phyloP scores from a whole-genome alignment of 2,797 vertebrate genomes.

The Pantherophis alleghaniensis region DNA sequence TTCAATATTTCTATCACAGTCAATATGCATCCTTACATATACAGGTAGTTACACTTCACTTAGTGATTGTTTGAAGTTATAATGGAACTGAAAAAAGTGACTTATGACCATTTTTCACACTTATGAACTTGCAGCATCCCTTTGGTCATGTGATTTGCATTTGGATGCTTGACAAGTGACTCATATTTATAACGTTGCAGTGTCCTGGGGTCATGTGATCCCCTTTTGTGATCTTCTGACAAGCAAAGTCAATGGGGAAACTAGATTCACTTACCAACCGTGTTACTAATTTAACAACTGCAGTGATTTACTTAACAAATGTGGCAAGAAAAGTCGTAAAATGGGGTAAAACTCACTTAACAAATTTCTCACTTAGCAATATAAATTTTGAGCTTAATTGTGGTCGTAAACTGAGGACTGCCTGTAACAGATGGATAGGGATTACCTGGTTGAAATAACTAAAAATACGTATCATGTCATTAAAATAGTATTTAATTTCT shows the following conservation, averaged over 20 bases:
- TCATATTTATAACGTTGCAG: neutral
- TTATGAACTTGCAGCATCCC: neutral
- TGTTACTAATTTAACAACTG: no score
- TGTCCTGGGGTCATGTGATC: neutral
- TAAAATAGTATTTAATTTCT: neutral
- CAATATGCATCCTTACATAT: neutral
- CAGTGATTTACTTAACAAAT: no score
- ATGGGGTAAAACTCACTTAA: neutral
- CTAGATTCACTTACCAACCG: neutral
- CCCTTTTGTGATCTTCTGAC: neutral
- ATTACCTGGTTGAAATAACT: neutral
- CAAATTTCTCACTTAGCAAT: neutral
- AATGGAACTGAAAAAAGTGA: no score
- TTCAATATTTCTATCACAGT: neutral
- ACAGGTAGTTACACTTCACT: neutral
- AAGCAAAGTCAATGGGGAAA: neutral
- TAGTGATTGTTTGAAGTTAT: neutral
- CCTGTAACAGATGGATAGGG: neutral
- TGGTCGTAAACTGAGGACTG: neutral
- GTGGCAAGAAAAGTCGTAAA: no score
- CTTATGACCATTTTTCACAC: neutral
- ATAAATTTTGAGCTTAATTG: neutral
- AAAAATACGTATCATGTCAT: neutral
- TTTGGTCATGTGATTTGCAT: neutral
- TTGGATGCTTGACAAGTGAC: neutral